Evolutionary conservation across 2,797 vertebrate genomes (phyloP), one percentile per base, ranked within the genome.

Genomic region (Chaunax sp.): DNA sequence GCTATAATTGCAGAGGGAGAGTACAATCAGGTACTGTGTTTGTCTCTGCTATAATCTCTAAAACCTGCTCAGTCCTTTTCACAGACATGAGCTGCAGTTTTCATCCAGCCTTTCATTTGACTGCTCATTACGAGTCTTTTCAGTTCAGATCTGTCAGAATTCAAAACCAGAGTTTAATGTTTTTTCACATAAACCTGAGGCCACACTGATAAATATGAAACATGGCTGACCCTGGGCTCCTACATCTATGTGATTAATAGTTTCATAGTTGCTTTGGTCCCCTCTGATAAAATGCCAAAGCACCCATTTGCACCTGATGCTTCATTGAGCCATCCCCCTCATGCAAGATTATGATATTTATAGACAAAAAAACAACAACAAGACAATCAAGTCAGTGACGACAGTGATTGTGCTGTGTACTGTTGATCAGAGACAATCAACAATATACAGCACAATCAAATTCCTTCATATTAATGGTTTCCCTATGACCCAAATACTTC

Each of bases 1-100:
- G 76, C 80, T 72, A 58, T 87, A 88, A 84, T 82, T 87, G 85
- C 76, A 68, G 75, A 22, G 75, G 67, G 72, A 76, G 64, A 81
- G 63, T 57, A 86, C 77, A 88, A 83, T 89, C 83, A 83, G 80
- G 71, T 78, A 4, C 19, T 51, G 81, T 61, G 81, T 87, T 85
- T 81, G 81, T 83, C 77, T 84, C 61, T 40, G 76, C 70, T 82
- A 74, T 86, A 78, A 87, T 90, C 78, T 83, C 74, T 63, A 59
- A 25, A 72, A 60, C 41, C 65, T 69, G 72, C 63, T 65, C 20
- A 62, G 72, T 45, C 73, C 70, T 69, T 57, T 72, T 69, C 70
- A 75, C 38, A 65, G 54, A 70, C 47, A 44, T 23, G 1, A n/a
- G 58, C 80, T 65, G 68, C 77, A 50, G 72, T 53, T 83, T 38